Percentiles rank a stretch among this genome's conserved stretches.
Evolutionary conservation across 2,888 invertebrate genomes (phyloP).

Genomic region (Allacma fusca): DNA sequence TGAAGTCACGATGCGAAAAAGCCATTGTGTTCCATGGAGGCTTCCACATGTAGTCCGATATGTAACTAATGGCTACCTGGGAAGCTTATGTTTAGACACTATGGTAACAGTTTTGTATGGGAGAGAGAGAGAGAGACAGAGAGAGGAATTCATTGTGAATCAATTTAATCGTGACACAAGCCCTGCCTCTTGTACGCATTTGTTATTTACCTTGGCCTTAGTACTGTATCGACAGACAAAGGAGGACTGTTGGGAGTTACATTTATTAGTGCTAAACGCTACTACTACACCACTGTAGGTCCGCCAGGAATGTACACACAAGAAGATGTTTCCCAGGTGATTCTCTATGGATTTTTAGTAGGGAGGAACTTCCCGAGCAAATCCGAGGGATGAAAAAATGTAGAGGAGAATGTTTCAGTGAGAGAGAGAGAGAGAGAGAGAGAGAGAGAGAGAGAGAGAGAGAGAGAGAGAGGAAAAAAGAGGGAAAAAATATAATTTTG

Average conservation of each 20-base stretch:
- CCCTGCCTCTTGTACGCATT: neutral
- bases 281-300: too few species aligned
- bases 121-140: too few species aligned
- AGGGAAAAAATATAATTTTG: neutral
- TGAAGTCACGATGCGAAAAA: neutral
- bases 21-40: neutral
- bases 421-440: neutral
- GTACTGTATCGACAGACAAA: too few species aligned
- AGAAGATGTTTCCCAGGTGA: too few species aligned
- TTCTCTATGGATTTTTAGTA: neutral
- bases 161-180: constrained; percentile 41
- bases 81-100: neutral
- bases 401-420: neutral
- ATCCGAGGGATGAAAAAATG: constrained; percentile 23
- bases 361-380: neutral
- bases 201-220: neutral
- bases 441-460: neutral
- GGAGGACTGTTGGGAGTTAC: too few species aligned
- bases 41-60: neutral
- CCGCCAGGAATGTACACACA: too few species aligned
- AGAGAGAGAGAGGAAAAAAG: neutral
- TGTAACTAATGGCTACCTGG: neutral
- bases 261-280: too few species aligned
- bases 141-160: constrained; percentile 36
- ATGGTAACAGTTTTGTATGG: constrained; percentile 4